phyloP scores from a whole-genome alignment of 2,888 invertebrate genomes.

The Labia minor region DNA sequence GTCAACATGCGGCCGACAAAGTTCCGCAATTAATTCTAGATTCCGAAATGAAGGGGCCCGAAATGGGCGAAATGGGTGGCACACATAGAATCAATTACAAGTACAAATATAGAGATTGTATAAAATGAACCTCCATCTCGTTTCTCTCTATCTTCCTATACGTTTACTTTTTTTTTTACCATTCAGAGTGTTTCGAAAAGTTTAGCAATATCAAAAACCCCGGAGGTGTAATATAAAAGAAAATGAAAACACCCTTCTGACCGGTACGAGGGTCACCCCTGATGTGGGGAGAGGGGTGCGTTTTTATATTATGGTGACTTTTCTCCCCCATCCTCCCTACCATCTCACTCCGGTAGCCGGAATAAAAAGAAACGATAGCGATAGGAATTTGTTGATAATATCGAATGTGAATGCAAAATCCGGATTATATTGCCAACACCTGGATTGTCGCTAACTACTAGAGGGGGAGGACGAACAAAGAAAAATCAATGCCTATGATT shows the following conservation, averaged over 20 bases:
- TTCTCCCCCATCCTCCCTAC: neutral
- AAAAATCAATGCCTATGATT: no score
- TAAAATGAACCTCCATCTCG: neutral
- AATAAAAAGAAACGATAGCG: neutral
- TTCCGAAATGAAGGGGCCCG: no score
- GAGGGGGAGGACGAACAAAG: no score
- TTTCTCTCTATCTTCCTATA: neutral
- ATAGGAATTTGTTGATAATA: slow-evolving; percentile 13
- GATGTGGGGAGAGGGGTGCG: neutral
- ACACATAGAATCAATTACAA: slow-evolving; percentile 3
- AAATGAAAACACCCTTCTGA: slow-evolving; percentile 13
- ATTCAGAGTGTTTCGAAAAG: slow-evolving; percentile 6
- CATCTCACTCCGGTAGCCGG: no score
- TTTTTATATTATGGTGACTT: slow-evolving; percentile 13
- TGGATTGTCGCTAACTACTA: neutral
- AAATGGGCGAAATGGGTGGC: no score
- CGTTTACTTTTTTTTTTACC: neutral
- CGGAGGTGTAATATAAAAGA: slow-evolving; percentile 13
- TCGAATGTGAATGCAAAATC: slow-evolving; percentile 3
- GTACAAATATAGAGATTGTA: slow-evolving; percentile 1
- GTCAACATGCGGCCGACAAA: neutral
- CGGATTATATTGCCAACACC: neutral
- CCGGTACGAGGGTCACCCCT: slow-evolving; percentile 7
- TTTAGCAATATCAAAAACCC: slow-evolving; percentile 13
- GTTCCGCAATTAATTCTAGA: slow-evolving; percentile 6